Evolutionary conservation across 2,113 vertebrate genomes (phyloP), one percentile per base, ranked within the genome.

Genomic region (Alectura lathami): DNA sequence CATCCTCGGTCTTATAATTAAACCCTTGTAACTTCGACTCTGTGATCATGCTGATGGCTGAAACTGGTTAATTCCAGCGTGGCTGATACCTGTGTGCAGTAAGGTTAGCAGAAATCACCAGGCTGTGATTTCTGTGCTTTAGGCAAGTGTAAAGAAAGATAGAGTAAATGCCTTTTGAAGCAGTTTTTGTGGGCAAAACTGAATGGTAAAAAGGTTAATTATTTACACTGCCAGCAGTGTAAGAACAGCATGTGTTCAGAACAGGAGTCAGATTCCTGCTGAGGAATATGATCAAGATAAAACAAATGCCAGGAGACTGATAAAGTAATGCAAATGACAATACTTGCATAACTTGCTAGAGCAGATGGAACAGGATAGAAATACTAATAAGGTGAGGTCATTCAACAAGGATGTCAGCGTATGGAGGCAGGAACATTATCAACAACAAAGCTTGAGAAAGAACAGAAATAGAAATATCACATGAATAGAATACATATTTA

Each of bases 301-400:
- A 96, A 92, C 80, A 94, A 96, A 93, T 86, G 86, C 91, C 94
- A 88, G 74, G 88, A 92, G 95, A 88, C 91, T 86, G 88, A 92
- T 78, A 88, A 87, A 96, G 70, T 73, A 88, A 75, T 88, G 91
- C 83, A 84, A 94, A 81, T 9, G 7, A 60, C 34, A 83, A 17
- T 73, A 36, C 64, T 88, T 67, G 80, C 42, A 47, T 59, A 29
- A 69, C 51, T 81, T 40, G 11, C 48, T 63, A 56, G 53, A 83
- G 51, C 73, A 83, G 83, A 83, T 88, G 73, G 83, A 88, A 60
- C 40, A 84, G 72, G 62, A 66, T 14, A 91, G 83, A 86, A 88
- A 78, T 64, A 80, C 63, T 83, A 81, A 83, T 86, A 90, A 75
- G 23, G 83, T 83, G 79, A 94, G 94, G 80, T 93, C 91, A 86